phyloP scores from a whole-genome alignment of 2,888 invertebrate genomes.

The Sinodicranocentrus sp. region DNA sequence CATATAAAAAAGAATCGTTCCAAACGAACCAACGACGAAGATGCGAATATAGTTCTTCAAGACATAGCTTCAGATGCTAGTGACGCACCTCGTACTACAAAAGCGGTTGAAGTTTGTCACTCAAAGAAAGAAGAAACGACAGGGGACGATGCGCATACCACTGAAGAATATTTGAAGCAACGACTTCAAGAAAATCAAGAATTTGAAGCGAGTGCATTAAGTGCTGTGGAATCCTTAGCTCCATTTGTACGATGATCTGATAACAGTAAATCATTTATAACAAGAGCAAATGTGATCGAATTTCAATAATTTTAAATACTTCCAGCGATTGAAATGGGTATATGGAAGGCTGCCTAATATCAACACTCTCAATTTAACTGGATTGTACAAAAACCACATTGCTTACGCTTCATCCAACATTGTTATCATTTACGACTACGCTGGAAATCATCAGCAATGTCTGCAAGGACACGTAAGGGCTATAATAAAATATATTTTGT shows the following conservation, averaged over 20 bases:
- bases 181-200: slow-evolving; percentile 43
- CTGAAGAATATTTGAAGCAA: slow-evolving; percentile 44
- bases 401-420: slow-evolving; percentile 73
- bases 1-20: not conserved
- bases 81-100: slow-evolving; percentile 17
- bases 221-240: slow-evolving; percentile 57
- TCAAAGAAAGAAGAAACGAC: not conserved
- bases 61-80: slow-evolving; percentile 34
- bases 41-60: slow-evolving; percentile 11
- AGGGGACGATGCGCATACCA: not conserved
- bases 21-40: not conserved
- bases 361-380: slow-evolving; percentile 71
- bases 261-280: not conserved
- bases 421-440: slow-evolving; percentile 72
- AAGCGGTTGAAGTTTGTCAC: slow-evolving; percentile 27
- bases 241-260: slow-evolving; percentile 59
- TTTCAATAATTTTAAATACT: not conserved
- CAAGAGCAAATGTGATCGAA: no score
- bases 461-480: slow-evolving; percentile 75
- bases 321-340: slow-evolving; percentile 70
- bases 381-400: slow-evolving; percentile 72
- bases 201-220: slow-evolving; percentile 37
- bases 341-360: slow-evolving; percentile 71
- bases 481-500: no score
- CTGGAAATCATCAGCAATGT: slow-evolving; percentile 71